These are phyloP conservation scores for Clivina fossor DNA, from an alignment of 2,888 invertebrate genomes.

Conservation along the genomic window DNA sequence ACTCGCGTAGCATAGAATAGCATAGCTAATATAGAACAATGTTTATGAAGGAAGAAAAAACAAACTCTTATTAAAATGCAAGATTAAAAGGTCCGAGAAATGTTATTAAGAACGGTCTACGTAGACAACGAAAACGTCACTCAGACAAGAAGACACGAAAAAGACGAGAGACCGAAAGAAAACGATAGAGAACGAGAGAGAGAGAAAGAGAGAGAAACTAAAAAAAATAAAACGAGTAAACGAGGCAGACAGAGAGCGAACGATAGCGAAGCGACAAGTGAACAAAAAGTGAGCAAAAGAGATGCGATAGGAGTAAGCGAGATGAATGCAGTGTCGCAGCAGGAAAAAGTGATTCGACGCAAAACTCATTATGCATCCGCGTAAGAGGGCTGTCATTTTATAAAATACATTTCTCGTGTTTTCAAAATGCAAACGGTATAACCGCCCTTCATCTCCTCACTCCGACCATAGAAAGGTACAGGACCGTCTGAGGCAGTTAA, in stretches of 20 bases:
- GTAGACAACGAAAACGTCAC: slow-evolving; percentile 20
- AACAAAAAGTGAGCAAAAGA: slow-evolving; percentile 4
- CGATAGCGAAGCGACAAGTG: neutral
- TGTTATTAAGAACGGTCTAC: slow-evolving; percentile 30
- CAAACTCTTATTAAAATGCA: slow-evolving; percentile 27
- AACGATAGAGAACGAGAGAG: slow-evolving; percentile 17
- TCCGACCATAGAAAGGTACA: too few species aligned
- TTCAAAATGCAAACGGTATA: slow-evolving; percentile 28
- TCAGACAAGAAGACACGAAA: slow-evolving; percentile 11
- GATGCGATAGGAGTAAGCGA: too few species aligned
- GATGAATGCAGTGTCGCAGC: neutral
- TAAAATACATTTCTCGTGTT: slow-evolving; percentile 35
- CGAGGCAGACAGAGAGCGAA: neutral
- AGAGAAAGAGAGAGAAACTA: slow-evolving; percentile 16
- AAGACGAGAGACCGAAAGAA: slow-evolving; percentile 17
- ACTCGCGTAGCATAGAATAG: neutral
- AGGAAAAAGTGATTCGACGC: slow-evolving; percentile 30
- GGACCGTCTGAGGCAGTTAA: too few species aligned
- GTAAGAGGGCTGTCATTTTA: slow-evolving; percentile 33
- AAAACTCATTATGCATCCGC: slow-evolving; percentile 34
- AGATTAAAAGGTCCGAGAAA: slow-evolving; percentile 26
- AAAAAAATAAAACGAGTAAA: slow-evolving; percentile 1
- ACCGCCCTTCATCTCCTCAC: too few species aligned
- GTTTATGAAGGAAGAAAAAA: slow-evolving; percentile 26
- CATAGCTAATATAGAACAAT: slow-evolving; percentile 4